phyloP scores from a whole-genome alignment of 2,797 vertebrate genomes.

The Leptodactylus fallax region DNA sequence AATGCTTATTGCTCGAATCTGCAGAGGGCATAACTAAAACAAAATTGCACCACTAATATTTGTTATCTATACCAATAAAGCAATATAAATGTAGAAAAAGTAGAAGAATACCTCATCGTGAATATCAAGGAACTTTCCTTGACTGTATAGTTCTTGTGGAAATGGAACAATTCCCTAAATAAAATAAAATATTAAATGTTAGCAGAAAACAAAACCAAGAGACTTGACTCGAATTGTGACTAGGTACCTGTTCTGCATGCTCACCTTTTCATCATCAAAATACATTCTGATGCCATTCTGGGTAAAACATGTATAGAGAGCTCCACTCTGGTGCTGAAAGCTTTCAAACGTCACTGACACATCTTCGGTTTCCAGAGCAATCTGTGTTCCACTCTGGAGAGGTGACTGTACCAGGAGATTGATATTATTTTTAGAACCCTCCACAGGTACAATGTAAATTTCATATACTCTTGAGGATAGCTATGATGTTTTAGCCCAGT shows the following conservation, averaged over 20 bases:
- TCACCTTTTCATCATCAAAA: constrained; percentile 73
- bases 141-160: constrained; percentile 70
- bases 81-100: neutral
- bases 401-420: neutral
- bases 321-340: constrained; percentile 73
- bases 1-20: too few relatives aligned
- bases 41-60: neutral
- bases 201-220: neutral
- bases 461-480: neutral
- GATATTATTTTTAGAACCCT: constrained; percentile 24
- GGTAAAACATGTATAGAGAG: constrained; percentile 74
- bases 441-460: constrained; percentile 4
- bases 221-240: neutral
- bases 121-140: constrained; percentile 71
- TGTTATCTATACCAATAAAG: neutral
- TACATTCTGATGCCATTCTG: constrained; percentile 73
- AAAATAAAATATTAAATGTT: constrained; percentile 15
- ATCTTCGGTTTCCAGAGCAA: constrained; percentile 66
- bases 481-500: neutral
- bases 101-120: constrained; percentile 64
- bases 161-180: constrained; percentile 72
- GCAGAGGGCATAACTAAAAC: neutral
- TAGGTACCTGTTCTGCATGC: neutral
- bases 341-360: constrained; percentile 73
- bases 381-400: neutral